Evolutionary conservation across 1,140 invertebrate species (phyloP).

Genomic region (Nymphalis io): DNA sequence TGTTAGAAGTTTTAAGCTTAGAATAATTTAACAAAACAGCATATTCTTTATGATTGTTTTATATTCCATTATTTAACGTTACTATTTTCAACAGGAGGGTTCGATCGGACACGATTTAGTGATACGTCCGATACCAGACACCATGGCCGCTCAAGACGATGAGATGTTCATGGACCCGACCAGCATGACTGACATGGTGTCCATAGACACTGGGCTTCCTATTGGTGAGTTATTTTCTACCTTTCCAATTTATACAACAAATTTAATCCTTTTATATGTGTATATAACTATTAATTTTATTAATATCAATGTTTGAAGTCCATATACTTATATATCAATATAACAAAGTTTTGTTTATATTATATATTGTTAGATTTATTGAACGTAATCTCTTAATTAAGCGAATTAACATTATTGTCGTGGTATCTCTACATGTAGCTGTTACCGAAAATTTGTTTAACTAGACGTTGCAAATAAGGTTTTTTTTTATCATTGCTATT

Average conservation of each 20-base stretch:
- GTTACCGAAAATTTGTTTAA: too few species aligned
- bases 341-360: too few species aligned
- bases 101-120: constrained; percentile 94
- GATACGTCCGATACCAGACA: constrained; percentile 90
- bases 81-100: constrained; percentile 86
- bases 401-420: background rate
- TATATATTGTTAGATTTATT: too few species aligned
- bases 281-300: too few species aligned
- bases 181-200: constrained; percentile 82
- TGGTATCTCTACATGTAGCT: background rate
- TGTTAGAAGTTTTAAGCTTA: background rate
- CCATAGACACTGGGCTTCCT: constrained; percentile 82
- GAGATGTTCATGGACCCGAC: constrained; percentile 87
- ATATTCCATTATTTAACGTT: background rate
- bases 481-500: too few species aligned
- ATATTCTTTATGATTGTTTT: background rate
- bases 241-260: background rate
- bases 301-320: too few species aligned
- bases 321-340: too few species aligned
- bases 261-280: too few species aligned
- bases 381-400: background rate
- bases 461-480: too few species aligned
- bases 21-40: background rate
- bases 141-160: constrained; percentile 85
- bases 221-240: constrained; percentile 61